A percentile compares a stretch with the other conserved stretches of the same genome.
phyloP scores from a whole-genome alignment of 2,797 vertebrate species.

The Clamator glandarius region DNA sequence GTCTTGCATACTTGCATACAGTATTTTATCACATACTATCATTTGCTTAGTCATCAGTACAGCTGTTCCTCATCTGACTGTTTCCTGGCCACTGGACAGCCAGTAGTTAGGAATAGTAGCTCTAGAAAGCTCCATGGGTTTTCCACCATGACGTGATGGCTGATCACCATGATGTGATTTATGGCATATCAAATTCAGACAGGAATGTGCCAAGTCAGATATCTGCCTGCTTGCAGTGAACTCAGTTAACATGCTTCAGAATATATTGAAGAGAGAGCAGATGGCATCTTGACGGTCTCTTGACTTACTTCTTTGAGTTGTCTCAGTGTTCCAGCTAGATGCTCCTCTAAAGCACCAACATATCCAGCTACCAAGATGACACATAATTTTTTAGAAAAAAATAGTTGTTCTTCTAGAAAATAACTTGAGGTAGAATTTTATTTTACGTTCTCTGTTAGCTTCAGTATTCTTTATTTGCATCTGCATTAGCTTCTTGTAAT shows the following conservation, averaged over 20 bases:
- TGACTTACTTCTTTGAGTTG: neutral
- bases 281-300: neutral
- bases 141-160: neutral
- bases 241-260: neutral
- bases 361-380: neutral
- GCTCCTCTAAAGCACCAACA: neutral
- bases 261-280: neutral
- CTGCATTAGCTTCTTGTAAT: neutral
- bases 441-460: neutral
- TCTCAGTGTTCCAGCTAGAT: neutral
- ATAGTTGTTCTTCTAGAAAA: neutral
- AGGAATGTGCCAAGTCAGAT: slow-evolving; percentile 4
- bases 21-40: neutral
- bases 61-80: neutral
- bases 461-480: neutral
- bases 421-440: neutral
- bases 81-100: neutral
- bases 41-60: neutral
- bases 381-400: neutral
- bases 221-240: neutral
- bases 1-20: neutral
- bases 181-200: neutral
- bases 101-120: neutral
- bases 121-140: neutral
- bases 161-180: neutral